Percentiles rank a stretch among this genome's conserved stretches.
These are phyloP conservation scores for Leptarthrus brevirostris DNA, from an alignment of 2,888 invertebrate genomes.

Conservation along the genomic window DNA sequence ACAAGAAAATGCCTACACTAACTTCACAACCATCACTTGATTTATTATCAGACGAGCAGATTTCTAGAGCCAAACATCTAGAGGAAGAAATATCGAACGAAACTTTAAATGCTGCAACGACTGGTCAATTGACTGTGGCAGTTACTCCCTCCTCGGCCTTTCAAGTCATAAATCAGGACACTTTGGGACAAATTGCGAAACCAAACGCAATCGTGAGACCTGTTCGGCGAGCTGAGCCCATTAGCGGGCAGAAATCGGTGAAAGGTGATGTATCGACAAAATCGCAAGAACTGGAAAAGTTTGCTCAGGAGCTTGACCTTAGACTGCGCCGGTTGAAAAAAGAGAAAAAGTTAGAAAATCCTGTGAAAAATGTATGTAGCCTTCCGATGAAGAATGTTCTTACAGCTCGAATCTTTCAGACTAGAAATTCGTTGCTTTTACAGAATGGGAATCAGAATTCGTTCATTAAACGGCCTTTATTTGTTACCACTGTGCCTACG, in stretches of 20 bases:
- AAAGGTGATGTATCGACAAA: conserved; percentile 9
- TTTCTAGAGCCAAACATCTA: conserved; percentile 11
- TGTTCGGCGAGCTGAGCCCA: conserved; percentile 64
- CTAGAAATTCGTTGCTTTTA: conserved; percentile 56
- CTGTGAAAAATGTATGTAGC: conserved; percentile 25
- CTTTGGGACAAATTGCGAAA: conserved; percentile 60
- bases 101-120: conserved; percentile 54
- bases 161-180: conserved; percentile 59
- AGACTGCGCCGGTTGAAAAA: conserved; percentile 78
- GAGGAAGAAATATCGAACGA: conserved; percentile 63
- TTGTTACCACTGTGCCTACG: conserved; percentile 83
- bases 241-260: conserved; percentile 49
- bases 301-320: conserved; percentile 78
- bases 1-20: conserved; percentile 63
- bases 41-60: conserved; percentile 49
- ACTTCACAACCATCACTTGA: conserved; percentile 59
- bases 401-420: background rate
- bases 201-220: conserved; percentile 72
- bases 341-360: conserved; percentile 65
- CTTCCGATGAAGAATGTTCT: background rate
- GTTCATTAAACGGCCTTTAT: conserved; percentile 70
- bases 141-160: conserved; percentile 56
- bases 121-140: conserved; percentile 57
- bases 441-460: conserved; percentile 59
- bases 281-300: conserved; percentile 64